These are phyloP conservation scores for Oryctes rhinoceros DNA, from an alignment of 1,140 invertebrate genomes.

Conservation along the genomic window DNA sequence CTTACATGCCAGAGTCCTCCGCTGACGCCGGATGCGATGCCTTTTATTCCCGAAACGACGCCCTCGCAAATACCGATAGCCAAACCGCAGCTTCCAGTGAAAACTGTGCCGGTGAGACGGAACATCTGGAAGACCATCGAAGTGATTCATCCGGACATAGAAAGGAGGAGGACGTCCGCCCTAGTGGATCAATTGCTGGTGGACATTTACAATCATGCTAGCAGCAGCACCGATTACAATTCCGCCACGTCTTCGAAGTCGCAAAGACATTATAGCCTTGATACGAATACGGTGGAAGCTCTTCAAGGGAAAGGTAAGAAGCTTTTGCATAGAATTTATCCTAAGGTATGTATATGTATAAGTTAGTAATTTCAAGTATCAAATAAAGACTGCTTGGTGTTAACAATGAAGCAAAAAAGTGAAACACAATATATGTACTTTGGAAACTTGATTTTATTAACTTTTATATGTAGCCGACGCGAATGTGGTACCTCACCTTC, in stretches of 20 bases:
- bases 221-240: conserved; percentile 53
- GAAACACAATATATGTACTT: no score
- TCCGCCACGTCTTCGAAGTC: conserved; percentile 55
- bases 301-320: conserved; percentile 53
- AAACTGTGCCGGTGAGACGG: neutral
- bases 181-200: conserved; percentile 56
- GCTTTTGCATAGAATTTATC: neutral
- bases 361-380: no score
- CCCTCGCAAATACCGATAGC: neutral
- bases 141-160: conserved; percentile 26
- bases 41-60: neutral
- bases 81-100: neutral
- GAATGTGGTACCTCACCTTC: no score
- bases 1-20: conserved; percentile 49
- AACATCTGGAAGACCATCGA: neutral
- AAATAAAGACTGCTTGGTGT: no score
- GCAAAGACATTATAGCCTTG: conserved; percentile 49
- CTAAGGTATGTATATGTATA: no score
- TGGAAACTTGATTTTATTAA: no score
- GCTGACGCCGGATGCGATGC: neutral
- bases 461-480: no score
- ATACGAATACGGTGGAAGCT: conserved; percentile 43
- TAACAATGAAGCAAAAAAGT: no score
- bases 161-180: conserved; percentile 48
- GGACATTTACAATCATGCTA: conserved; percentile 54